Evolutionary conservation across 2,113 vertebrate genomes (phyloP).

Genomic region (Rafetus swinhoei): DNA sequence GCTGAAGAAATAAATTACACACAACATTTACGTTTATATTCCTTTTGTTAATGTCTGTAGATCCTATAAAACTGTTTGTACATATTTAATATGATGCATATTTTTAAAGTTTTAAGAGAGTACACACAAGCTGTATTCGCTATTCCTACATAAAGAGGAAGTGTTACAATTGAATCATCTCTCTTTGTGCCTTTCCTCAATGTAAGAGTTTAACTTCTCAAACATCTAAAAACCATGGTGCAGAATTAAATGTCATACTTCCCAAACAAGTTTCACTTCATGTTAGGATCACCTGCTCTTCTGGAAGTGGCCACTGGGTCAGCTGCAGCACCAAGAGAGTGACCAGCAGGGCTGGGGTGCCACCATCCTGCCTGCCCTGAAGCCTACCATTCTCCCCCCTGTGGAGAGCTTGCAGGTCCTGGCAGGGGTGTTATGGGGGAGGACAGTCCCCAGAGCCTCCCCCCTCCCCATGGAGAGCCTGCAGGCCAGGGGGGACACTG

Average conservation of each 20-base stretch:
- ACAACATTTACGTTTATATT: background rate
- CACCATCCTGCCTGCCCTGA: too few species aligned
- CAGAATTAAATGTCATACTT: background rate
- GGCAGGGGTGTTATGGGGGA: too few species aligned
- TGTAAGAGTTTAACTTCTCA: background rate
- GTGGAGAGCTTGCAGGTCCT: too few species aligned
- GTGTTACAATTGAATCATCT: background rate
- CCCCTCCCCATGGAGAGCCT: too few species aligned
- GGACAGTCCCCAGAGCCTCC: too few species aligned
- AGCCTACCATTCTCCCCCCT: too few species aligned
- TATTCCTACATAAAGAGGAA: background rate
- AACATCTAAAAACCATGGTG: background rate
- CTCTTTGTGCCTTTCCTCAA: background rate
- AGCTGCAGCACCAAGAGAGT: too few species aligned
- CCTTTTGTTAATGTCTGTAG: rapidly evolving
- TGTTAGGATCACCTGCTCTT: background rate
- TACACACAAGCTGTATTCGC: background rate
- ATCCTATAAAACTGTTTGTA: background rate
- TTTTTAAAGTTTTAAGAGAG: background rate
- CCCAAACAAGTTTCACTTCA: background rate
- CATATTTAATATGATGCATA: background rate
- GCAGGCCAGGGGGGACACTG: too few species aligned
- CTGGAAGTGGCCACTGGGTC: background rate
- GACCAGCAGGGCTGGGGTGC: too few species aligned
- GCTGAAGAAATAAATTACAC: background rate